Evolutionary conservation across 1,140 invertebrate species (phyloP).

Genomic region (Drosophila santomea): DNA sequence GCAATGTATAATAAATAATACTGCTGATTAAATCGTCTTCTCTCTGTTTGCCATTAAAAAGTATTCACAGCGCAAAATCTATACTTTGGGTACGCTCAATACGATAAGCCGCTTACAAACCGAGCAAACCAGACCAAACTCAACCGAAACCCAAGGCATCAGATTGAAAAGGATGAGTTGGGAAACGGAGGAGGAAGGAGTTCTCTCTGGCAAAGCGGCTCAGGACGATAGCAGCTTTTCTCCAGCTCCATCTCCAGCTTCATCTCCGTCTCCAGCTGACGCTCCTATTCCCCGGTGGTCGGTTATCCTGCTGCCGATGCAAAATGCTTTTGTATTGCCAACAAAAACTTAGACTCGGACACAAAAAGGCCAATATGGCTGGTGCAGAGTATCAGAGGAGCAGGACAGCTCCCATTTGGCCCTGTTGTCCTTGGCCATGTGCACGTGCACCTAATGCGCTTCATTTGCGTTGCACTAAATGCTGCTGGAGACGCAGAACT

Average conservation of each 20-base stretch:
- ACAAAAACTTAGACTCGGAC: conserved; percentile 61
- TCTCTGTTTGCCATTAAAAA: conserved; percentile 79
- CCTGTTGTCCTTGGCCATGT: conserved; percentile 28
- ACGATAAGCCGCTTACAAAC: conserved; percentile 78
- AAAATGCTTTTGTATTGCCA: conserved; percentile 82
- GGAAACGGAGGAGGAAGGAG: background rate
- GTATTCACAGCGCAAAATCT: conserved; percentile 79
- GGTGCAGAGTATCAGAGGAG: conserved; percentile 15
- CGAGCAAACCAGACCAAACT: conserved; percentile 49
- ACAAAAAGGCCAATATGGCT: conserved; percentile 37
- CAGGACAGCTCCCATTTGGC: conserved; percentile 27
- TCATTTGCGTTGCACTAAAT: conserved; percentile 81
- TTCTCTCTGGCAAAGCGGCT: conserved; percentile 46
- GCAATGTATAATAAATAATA: conserved; percentile 81
- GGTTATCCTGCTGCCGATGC: conserved; percentile 64
- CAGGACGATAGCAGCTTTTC: conserved; percentile 46
- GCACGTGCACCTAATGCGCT: conserved; percentile 78
- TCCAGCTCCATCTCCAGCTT: conserved; percentile 6
- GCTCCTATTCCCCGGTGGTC: conserved; percentile 47
- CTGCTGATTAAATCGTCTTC: conserved; percentile 78
- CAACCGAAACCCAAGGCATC: conserved; percentile 25
- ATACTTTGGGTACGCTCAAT: conserved; percentile 77
- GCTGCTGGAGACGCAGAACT: conserved; percentile 35
- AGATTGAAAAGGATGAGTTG: conserved; percentile 25
- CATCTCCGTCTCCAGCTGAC: background rate